phyloP scores from a whole-genome alignment of 1,140 invertebrate genomes.

The Eumeta japonica region DNA sequence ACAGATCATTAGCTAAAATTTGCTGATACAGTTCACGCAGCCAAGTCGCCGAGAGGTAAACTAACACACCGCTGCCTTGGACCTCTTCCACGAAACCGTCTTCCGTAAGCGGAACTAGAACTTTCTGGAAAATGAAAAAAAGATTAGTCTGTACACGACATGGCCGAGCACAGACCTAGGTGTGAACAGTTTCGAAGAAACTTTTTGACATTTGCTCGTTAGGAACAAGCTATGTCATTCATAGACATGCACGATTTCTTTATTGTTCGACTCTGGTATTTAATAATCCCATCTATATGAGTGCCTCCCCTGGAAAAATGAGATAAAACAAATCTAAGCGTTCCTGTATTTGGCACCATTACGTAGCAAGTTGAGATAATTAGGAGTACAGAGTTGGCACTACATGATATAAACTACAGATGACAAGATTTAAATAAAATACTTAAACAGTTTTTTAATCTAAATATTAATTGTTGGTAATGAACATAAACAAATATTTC shows the following conservation, averaged over 20 bases:
- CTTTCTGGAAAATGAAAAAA: conserved; percentile 51
- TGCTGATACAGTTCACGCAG: conserved; percentile 87
- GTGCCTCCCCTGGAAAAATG: no score
- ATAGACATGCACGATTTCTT: no score
- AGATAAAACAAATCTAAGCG: no score
- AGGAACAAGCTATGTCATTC: no score
- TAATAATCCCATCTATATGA: no score
- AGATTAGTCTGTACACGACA: conserved; percentile 4
- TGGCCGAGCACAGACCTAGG: conserved; percentile 3
- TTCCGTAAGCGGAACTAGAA: conserved; percentile 62
- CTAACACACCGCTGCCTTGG: conserved; percentile 84
- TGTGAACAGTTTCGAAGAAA: background rate
- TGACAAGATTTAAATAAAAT: no score
- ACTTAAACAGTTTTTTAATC: conserved; percentile 1
- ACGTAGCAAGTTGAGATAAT: no score
- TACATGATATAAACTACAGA: no score
- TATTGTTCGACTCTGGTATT: no score
- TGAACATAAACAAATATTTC: no score
- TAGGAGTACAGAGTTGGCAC: no score
- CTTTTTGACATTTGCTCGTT: background rate
- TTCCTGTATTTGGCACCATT: no score
- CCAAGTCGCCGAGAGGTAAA: conserved; percentile 90
- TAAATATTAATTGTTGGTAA: conserved; percentile 1
- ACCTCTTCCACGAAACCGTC: conserved; percentile 89
- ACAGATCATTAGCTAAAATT: conserved; percentile 72